Evolutionary conservation across 1,140 invertebrate genomes (phyloP).

Genomic region (Tetramorium parvispinum): DNA sequence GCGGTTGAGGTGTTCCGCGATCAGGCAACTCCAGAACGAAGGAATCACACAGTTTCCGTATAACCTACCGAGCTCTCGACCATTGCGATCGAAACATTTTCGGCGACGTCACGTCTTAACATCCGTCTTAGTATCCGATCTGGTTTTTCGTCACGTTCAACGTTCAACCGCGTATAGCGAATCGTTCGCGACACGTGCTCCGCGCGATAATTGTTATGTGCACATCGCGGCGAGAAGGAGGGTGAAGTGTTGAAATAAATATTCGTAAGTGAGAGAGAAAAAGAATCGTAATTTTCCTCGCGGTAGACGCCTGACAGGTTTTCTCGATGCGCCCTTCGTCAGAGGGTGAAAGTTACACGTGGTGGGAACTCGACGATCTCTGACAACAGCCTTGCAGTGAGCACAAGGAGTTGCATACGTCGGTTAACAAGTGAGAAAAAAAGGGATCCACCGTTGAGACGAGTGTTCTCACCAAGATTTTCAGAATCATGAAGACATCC

Average conservation of each 20-base stretch:
- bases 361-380: constrained; percentile 63
- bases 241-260: constrained; percentile 57
- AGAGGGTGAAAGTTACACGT: constrained; percentile 60
- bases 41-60: background rate
- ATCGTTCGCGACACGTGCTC: constrained; percentile 49
- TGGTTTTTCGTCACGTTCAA: background rate
- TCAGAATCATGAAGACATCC: constrained; percentile 66
- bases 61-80: background rate
- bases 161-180: background rate
- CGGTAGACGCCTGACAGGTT: constrained; percentile 34
- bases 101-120: background rate
- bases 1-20: constrained; percentile 30
- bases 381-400: constrained; percentile 64
- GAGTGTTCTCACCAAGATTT: constrained; percentile 4
- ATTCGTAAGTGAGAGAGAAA: constrained; percentile 60
- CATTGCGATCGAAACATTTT: background rate
- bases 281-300: constrained; percentile 31
- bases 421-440: background rate
- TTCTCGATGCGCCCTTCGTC: constrained; percentile 69
- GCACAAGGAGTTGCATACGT: constrained; percentile 5
- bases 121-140: background rate
- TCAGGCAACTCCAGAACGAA: background rate
- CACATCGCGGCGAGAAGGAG: constrained; percentile 35
- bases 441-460: constrained; percentile 14
- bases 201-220: constrained; percentile 69